Evolutionary conservation across 2,888 invertebrate species (phyloP).

Genomic region (Drosophila greeni): DNA sequence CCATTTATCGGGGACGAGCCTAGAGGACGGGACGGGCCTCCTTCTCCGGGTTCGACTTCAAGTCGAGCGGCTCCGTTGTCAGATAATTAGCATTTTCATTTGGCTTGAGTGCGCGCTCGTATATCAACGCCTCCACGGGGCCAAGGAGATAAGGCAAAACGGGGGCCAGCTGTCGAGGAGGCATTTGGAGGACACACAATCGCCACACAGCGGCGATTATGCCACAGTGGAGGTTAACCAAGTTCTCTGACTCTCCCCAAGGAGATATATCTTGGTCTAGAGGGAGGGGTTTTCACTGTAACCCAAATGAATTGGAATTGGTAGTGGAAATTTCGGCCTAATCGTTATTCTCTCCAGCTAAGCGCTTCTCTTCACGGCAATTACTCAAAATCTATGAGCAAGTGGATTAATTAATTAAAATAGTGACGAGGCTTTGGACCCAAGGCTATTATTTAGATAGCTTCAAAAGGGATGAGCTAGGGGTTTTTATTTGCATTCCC

Average conservation of each 20-base stretch:
- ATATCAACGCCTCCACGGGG: conserved; percentile 35
- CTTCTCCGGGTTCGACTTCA: conserved; percentile 43
- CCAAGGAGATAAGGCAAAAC: conserved; percentile 22
- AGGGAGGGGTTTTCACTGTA: not conserved
- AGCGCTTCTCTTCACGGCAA: conserved; percentile 16
- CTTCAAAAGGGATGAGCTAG: not conserved
- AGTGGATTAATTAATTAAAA: conserved; percentile 38
- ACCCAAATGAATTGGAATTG: not conserved
- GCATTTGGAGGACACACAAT: conserved; percentile 33
- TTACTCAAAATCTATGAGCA: conserved; percentile 36
- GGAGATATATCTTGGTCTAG: not conserved
- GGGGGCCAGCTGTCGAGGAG: conserved; percentile 18
- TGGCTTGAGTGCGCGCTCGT: conserved; percentile 37
- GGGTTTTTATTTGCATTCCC: too few relatives aligned
- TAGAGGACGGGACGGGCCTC: conserved; percentile 45
- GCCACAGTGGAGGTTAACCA: conserved; percentile 9
- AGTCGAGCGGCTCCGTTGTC: conserved; percentile 58
- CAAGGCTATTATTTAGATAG: not conserved
- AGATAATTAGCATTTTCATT: conserved; percentile 72
- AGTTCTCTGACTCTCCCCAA: too few relatives aligned
- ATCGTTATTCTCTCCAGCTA: conserved; percentile 22
- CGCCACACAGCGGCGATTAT: conserved; percentile 1
- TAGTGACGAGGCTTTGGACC: not conserved
- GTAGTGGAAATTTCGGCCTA: conserved; percentile 14
- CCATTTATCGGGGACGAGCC: conserved; percentile 30